These are phyloP conservation scores for Callitettix versicolor DNA, from an alignment of 1,140 invertebrate species.

Conservation along the genomic window DNA sequence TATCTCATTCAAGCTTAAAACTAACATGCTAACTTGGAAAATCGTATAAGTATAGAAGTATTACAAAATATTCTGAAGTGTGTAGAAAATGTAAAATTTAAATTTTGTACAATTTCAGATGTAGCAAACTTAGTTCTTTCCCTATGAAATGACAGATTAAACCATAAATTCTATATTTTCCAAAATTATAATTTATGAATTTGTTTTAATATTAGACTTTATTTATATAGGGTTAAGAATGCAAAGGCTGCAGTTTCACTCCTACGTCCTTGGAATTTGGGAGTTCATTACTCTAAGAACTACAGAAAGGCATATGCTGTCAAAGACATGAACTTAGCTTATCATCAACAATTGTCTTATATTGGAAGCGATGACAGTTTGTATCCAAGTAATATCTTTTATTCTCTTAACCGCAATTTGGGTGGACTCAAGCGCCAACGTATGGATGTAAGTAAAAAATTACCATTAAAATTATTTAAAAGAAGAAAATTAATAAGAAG, in stretches of 20 bases:
- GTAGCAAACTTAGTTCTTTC: too few species aligned
- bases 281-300: constrained; percentile 39
- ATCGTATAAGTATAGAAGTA: too few species aligned
- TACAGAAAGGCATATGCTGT: constrained; percentile 32
- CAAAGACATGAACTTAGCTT: constrained; percentile 36
- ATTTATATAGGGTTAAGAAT: constrained; percentile 30
- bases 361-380: constrained; percentile 45
- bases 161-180: too few species aligned
- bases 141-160: too few species aligned
- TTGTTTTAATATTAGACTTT: too few species aligned
- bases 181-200: too few species aligned
- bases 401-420: constrained; percentile 31
- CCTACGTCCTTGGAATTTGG: constrained; percentile 40
- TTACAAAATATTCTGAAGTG: too few species aligned
- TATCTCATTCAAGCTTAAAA: too few species aligned
- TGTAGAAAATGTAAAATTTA: too few species aligned
- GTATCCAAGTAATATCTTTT: constrained; percentile 38
- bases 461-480: background rate
- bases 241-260: constrained; percentile 42
- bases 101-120: too few species aligned
- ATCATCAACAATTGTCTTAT: constrained; percentile 31
- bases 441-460: constrained; percentile 27
- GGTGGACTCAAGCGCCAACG: constrained; percentile 35
- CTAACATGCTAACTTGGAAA: too few species aligned
- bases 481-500: background rate